These are phyloP conservation scores for Brachyptera risi DNA, from an alignment of 2,888 invertebrate species.

Conservation along the genomic window DNA sequence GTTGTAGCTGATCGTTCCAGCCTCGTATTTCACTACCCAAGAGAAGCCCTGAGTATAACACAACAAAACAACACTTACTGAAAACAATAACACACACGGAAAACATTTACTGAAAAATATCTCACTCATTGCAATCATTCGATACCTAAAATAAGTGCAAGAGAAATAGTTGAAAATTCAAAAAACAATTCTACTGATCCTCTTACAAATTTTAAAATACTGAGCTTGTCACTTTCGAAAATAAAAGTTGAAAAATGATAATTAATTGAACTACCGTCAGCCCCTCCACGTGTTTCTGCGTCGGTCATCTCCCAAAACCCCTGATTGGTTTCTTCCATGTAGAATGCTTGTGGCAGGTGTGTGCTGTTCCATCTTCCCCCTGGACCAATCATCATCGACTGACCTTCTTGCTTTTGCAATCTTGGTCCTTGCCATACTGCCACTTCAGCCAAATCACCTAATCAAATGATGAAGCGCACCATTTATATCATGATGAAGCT, in stretches of 20 bases:
- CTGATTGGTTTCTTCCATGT: slow-evolving; percentile 25
- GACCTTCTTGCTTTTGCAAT: not conserved
- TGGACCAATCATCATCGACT: slow-evolving; percentile 24
- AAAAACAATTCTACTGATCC: too few species aligned
- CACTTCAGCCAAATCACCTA: slow-evolving; percentile 33
- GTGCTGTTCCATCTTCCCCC: slow-evolving; percentile 32
- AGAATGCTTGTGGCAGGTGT: slow-evolving; percentile 26
- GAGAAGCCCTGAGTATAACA: slow-evolving; percentile 28
- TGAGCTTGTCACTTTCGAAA: too few species aligned
- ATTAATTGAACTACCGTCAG: slow-evolving; percentile 23
- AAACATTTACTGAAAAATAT: too few species aligned
- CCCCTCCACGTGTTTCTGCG: slow-evolving; percentile 33
- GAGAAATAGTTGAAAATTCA: too few species aligned
- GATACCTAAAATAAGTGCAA: too few species aligned
- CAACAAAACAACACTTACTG: too few species aligned
- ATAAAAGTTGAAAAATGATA: too few species aligned
- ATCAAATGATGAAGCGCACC: too few species aligned
- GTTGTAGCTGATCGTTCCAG: slow-evolving; percentile 51
- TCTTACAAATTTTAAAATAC: too few species aligned
- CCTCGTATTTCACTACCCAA: slow-evolving; percentile 21
- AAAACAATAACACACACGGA: too few species aligned
- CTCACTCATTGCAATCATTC: too few species aligned
- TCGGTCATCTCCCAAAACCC: slow-evolving; percentile 29
- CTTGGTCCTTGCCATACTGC: slow-evolving; percentile 26
- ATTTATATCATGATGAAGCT: too few species aligned